Percentiles rank a stretch among this genome's conserved stretches.
Evolutionary conservation across 35 echinoderm and acorn worm genomes (phyloP).

Genomic region (Heliocidaris erythrogramma): DNA sequence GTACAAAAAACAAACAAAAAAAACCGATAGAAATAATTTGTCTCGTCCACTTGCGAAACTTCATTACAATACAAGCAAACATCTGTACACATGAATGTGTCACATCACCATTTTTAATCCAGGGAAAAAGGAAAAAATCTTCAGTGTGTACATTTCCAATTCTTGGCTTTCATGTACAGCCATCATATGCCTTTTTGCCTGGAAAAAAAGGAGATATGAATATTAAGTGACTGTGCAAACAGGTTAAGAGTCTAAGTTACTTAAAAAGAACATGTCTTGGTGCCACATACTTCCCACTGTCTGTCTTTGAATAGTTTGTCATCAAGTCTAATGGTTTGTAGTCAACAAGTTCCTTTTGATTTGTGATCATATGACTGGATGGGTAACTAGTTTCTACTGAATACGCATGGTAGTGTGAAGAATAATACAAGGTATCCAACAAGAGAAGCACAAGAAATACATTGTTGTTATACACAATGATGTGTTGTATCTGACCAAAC

Average conservation of each 20-base stretch:
- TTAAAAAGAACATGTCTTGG: slow-evolving; percentile 49
- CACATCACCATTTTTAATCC: not conserved
- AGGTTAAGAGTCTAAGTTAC: slow-evolving; percentile 31
- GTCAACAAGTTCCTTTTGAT: slow-evolving; percentile 40
- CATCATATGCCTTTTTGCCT: not conserved
- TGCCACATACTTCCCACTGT: not conserved
- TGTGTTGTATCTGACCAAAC: slow-evolving; percentile 34
- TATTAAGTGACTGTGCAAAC: not conserved
- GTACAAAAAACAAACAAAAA: not conserved
- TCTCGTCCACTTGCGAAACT: too few relatives aligned
- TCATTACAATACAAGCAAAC: not conserved
- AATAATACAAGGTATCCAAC: slow-evolving; percentile 23
- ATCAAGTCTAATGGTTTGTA: slow-evolving; percentile 40
- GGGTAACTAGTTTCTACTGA: not conserved
- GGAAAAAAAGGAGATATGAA: not conserved
- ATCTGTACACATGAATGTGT: not conserved
- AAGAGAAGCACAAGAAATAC: not conserved
- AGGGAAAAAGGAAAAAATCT: not conserved
- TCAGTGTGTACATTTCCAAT: not conserved
- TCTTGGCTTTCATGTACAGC: not conserved
- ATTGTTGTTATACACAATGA: slow-evolving; percentile 5
- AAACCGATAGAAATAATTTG: too few relatives aligned
- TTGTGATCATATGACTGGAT: not conserved
- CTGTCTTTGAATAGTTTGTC: not conserved
- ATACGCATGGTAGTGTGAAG: slow-evolving; percentile 27